These are phyloP conservation scores for Ifrita kowaldi DNA, from an alignment of 2,113 vertebrate species.

Conservation along the genomic window DNA sequence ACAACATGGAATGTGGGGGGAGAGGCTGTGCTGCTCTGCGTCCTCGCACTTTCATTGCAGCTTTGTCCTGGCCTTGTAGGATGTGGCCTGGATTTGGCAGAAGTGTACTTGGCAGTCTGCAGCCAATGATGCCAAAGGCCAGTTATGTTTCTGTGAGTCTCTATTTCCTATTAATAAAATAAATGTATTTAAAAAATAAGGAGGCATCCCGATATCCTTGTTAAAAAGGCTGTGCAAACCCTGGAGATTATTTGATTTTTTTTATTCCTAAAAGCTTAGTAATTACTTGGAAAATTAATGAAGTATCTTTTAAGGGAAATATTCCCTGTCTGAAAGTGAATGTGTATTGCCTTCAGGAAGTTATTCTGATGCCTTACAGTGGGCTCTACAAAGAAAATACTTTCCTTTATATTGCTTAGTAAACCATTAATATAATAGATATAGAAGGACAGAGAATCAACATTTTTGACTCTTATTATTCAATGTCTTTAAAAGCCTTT, in stretches of 20 bases:
- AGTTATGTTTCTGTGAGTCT: not conserved
- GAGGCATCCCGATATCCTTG: not conserved
- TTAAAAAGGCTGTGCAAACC: not conserved
- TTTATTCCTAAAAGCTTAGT: not conserved
- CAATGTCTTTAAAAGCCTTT: not conserved
- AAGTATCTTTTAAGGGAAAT: not conserved
- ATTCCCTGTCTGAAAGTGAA: not conserved
- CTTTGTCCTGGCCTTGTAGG: not conserved
- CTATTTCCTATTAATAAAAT: not conserved
- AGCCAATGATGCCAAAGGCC: not conserved
- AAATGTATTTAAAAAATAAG: not conserved
- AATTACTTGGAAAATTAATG: not conserved
- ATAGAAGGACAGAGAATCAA: not conserved
- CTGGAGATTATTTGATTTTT: not conserved
- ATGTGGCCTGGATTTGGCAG: not conserved
- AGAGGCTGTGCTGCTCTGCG: not conserved
- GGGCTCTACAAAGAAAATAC: not conserved
- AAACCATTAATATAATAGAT: not conserved
- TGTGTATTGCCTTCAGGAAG: not conserved
- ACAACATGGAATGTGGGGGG: fast-evolving
- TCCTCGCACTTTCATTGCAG: fast-evolving
- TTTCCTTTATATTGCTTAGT: not conserved
- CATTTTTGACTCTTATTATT: not conserved
- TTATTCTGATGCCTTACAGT: not conserved
- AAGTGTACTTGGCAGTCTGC: fast-evolving